These are phyloP conservation scores for Prinia subflava DNA, from an alignment of 2,113 vertebrate species.

Conservation along the genomic window DNA sequence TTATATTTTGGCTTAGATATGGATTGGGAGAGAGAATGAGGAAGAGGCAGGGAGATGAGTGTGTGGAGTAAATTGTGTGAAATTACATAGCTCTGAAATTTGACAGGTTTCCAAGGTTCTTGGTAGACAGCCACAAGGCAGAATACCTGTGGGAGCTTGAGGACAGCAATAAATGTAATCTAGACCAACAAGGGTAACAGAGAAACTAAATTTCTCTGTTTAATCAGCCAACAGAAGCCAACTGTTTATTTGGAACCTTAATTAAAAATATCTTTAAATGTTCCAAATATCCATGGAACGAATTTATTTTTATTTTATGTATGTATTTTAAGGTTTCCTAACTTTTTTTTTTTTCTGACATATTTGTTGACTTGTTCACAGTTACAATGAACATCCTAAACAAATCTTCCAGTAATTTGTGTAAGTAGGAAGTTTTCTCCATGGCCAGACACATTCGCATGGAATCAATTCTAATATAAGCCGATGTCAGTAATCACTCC, in stretches of 20 bases:
- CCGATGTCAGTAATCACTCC: neutral
- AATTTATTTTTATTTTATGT: neutral
- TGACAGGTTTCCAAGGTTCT: neutral
- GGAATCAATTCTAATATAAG: neutral
- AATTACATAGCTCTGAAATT: neutral
- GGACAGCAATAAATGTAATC: neutral
- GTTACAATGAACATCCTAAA: neutral
- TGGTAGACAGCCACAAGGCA: neutral
- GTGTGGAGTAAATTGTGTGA: neutral
- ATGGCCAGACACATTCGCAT: neutral
- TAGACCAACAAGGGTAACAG: neutral
- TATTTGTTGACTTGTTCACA: neutral
- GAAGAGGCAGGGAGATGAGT: neutral
- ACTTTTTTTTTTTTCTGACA: neutral
- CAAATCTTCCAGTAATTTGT: neutral
- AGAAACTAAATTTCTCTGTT: neutral
- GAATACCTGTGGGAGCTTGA: neutral
- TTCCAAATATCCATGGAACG: neutral
- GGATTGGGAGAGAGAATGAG: neutral
- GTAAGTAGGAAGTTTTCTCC: neutral
- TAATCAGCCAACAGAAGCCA: neutral
- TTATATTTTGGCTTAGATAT: neutral
- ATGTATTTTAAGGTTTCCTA: neutral
- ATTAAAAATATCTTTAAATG: neutral
- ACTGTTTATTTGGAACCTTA: neutral